Evolutionary conservation across 1,140 invertebrate species (phyloP), one percentile per base, ranked within the genome.

Genomic region (Mizuhopecten yessoensis): DNA sequence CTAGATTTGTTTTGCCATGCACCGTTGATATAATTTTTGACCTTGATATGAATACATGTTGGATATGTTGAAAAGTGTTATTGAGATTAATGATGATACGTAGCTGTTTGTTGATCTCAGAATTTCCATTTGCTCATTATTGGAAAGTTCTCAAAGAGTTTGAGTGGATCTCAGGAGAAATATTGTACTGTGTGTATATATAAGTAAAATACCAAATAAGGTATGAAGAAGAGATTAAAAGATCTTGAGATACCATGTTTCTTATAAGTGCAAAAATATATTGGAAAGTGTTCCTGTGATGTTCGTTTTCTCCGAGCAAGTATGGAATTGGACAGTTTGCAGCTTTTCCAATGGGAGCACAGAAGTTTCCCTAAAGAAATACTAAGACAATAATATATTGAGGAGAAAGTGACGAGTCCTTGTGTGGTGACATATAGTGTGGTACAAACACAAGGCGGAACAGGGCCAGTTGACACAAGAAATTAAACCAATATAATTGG

Each of bases 81-180:
- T 75, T 75, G 57, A 75, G 57, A 75, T 75, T 75, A 75, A 75
- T 75, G 29, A 5, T 75, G 57, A 75, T 75, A 75, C 57, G 11
- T 17, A 29, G n/a, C 9, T 75, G 23, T 75, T 29, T 75, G 17
- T 75, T 75, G 57, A 75, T 75, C 57, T 75, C 57, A 29, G 57
- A 75, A 75, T 75, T 75, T 75, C 57, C 57, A 75, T 75, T 75
- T 75, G 23, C 57, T 75, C 29, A n/a, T 75, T n/a, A 75, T 29
- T 29, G 57, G 57, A 29, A 75, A 75, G n/a, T 29, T 75, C 57
- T 75, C 57, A n/a, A 75, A 75, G 0, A 20, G 11, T 75, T 75
- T 75, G 57, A 75, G 57, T 29, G 57, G 57, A 75, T 75, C 57
- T 75, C 57, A n/a, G 11, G 57, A 75, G 57, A 75, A 75, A n/a